A percentile compares a stretch with the other conserved stretches of the same genome.
Conservation (phyloP, 2,113 vertebrate genomes). For the Ivindomyrus marchei region DNA sequence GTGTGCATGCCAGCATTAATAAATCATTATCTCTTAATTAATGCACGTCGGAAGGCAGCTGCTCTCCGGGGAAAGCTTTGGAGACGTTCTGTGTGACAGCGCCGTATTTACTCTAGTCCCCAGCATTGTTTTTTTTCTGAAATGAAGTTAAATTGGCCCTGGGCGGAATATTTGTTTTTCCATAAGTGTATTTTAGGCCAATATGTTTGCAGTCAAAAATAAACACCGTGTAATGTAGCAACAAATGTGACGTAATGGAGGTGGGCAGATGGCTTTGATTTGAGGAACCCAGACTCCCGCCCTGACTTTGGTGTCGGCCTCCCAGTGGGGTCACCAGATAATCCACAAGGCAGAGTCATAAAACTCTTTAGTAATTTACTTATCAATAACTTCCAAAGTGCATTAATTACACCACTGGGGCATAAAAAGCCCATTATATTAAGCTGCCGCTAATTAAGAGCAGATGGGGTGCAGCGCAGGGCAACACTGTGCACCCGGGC, state of each 20-base stretch:
- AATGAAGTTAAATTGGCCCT: not conserved
- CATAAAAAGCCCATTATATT: slow-evolving; percentile 23
- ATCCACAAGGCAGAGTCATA: slow-evolving; percentile 3
- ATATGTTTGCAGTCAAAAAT: slow-evolving; percentile 2
- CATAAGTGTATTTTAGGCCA: not conserved
- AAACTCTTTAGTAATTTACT: slow-evolving; percentile 27
- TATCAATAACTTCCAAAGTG: slow-evolving; percentile 23
- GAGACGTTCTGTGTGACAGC: not conserved
- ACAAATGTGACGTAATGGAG: not conserved
- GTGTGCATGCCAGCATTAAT: slow-evolving; percentile 52
- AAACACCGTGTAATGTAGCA: not conserved
- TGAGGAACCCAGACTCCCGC: not conserved
- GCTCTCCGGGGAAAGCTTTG: slow-evolving; percentile 49
- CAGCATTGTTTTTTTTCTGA: slow-evolving; percentile 1
- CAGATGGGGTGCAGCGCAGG: slow-evolving; percentile 15
- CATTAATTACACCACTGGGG: slow-evolving; percentile 22
- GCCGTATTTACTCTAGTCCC: slow-evolving; percentile 5
- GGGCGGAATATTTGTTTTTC: not conserved
- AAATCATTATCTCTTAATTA: slow-evolving; percentile 70
- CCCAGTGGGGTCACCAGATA: slow-evolving; percentile 20
- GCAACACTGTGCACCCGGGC: not conserved
- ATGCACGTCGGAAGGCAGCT: slow-evolving; percentile 59
- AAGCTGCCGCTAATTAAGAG: slow-evolving; percentile 22
- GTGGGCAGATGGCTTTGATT: slow-evolving; percentile 18
- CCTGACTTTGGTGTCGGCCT: slow-evolving; percentile 14